Evolutionary conservation across 2,888 invertebrate genomes (phyloP).

Genomic region (Liodrosophila aerea): DNA sequence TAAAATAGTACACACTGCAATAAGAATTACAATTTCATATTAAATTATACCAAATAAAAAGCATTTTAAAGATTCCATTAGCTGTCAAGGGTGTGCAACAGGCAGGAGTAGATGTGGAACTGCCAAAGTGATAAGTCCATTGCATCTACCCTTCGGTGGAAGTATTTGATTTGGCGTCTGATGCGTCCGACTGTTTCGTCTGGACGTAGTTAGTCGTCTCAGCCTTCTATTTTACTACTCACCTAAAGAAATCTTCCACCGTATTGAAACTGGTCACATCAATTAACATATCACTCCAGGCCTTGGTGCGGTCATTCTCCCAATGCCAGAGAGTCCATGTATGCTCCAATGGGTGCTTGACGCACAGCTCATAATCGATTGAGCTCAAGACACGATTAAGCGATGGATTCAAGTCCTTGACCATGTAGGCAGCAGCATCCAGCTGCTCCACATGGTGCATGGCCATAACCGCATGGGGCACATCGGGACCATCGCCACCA

Average conservation of each 20-base stretch:
- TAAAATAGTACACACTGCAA: conserved; percentile 90
- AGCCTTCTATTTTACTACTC: too few relatives aligned
- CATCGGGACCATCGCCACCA: background rate
- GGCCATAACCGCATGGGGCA: too few relatives aligned
- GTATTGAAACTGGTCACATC: conserved; percentile 96
- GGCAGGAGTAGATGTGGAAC: too few relatives aligned
- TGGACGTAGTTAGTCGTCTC: too few relatives aligned
- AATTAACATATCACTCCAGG: conserved; percentile 96
- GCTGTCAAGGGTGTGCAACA: too few relatives aligned
- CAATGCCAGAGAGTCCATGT: conserved; percentile 99
- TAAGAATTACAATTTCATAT: background rate
- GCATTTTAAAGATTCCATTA: too few relatives aligned
- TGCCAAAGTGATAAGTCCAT: too few relatives aligned
- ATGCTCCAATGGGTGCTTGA: conserved; percentile 96
- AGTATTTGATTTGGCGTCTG: too few relatives aligned
- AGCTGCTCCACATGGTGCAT: conserved; percentile 35
- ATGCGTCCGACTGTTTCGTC: too few relatives aligned
- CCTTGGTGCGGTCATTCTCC: conserved; percentile 91
- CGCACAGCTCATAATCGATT: conserved; percentile 84
- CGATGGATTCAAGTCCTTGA: conserved; percentile 43
- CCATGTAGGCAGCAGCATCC: conserved; percentile 17
- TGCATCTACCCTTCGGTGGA: too few relatives aligned
- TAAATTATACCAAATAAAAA: conserved; percentile 83
- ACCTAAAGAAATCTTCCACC: conserved; percentile 97
- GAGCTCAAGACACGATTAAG: conserved; percentile 43